phyloP scores from a whole-genome alignment of 2,113 vertebrate genomes.

The Etia nguti region DNA sequence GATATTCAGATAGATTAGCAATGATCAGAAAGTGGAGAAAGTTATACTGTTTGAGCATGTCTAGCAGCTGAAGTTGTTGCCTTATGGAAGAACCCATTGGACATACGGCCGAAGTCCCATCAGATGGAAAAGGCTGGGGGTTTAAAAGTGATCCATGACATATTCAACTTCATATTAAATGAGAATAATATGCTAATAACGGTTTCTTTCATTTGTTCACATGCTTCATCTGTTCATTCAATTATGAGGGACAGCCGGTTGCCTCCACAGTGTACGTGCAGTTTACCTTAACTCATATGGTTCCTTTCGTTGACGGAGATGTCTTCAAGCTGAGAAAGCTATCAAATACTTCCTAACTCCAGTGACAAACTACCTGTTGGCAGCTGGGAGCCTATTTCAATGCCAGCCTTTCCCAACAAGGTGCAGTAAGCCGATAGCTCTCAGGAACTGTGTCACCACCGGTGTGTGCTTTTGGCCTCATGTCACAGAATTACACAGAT shows the following conservation, averaged over 20 bases:
- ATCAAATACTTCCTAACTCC: constrained; percentile 31
- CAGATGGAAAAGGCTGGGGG: not conserved
- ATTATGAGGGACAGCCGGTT: not conserved
- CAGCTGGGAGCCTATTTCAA: constrained; percentile 52
- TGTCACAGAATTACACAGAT: constrained; percentile 7
- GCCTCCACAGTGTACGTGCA: not conserved
- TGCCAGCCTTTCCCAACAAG: constrained; percentile 37
- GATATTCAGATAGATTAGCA: not conserved
- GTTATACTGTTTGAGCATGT: not conserved
- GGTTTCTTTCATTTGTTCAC: not conserved
- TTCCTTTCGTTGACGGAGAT: not conserved
- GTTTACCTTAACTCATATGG: constrained; percentile 14
- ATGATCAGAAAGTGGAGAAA: not conserved
- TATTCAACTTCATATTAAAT: not conserved
- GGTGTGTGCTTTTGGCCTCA: constrained; percentile 37
- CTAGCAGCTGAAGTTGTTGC: not conserved
- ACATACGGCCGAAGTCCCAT: not conserved
- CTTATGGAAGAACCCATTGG: not conserved
- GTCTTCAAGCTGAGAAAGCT: constrained; percentile 18
- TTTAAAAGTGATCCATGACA: not conserved
- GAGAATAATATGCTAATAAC: not conserved
- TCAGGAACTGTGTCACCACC: constrained; percentile 18
- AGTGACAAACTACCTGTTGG: constrained; percentile 25
- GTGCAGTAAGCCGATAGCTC: constrained; percentile 49
- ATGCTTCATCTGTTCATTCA: not conserved